Percentiles rank a stretch among this genome's conserved stretches.
These are phyloP conservation scores for Dipodomys merriami DNA, from an alignment of 2,113 vertebrate species.

Conservation along the genomic window DNA sequence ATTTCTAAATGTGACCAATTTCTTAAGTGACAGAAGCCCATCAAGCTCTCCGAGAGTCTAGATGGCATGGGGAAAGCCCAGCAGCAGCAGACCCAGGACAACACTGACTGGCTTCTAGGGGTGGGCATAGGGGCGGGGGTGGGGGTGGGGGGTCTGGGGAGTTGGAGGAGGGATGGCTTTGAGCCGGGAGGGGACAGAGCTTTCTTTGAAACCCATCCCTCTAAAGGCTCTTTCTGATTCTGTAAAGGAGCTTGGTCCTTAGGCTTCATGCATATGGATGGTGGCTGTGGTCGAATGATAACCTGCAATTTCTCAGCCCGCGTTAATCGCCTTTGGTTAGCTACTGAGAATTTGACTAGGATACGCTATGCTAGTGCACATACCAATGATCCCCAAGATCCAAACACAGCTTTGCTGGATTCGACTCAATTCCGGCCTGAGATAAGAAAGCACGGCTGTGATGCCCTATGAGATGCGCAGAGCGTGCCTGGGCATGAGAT, in stretches of 20 bases:
- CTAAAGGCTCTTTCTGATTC: slow-evolving; percentile 18
- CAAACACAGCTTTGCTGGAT: not conserved
- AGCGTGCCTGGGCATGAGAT: not conserved
- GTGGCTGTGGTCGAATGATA: not conserved
- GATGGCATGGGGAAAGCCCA: rapidly evolving
- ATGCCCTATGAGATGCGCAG: not conserved
- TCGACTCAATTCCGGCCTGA: slow-evolving; percentile 19
- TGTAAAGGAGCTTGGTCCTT: slow-evolving; percentile 21
- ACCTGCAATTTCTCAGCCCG: slow-evolving; percentile 49
- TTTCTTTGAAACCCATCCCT: not conserved
- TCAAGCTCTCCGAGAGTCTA: not conserved
- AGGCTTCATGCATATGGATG: slow-evolving; percentile 67
- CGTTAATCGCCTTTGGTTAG: slow-evolving; percentile 42
- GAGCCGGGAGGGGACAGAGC: rapidly evolving
- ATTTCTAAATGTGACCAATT: slow-evolving; percentile 25
- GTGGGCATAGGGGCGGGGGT: rapidly evolving
- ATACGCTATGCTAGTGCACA: not conserved
- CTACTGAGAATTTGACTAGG: slow-evolving; percentile 50
- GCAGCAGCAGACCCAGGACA: not conserved
- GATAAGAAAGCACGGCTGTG: not conserved
- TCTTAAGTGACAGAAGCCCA: slow-evolving; percentile 38
- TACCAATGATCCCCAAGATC: slow-evolving; percentile 38
- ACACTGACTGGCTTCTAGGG: not conserved
- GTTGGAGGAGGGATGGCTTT: no score
- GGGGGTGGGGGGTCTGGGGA: no score